Evolutionary conservation across 2,888 invertebrate species (phyloP).

Genomic region (Scelioninae gen. 1): DNA sequence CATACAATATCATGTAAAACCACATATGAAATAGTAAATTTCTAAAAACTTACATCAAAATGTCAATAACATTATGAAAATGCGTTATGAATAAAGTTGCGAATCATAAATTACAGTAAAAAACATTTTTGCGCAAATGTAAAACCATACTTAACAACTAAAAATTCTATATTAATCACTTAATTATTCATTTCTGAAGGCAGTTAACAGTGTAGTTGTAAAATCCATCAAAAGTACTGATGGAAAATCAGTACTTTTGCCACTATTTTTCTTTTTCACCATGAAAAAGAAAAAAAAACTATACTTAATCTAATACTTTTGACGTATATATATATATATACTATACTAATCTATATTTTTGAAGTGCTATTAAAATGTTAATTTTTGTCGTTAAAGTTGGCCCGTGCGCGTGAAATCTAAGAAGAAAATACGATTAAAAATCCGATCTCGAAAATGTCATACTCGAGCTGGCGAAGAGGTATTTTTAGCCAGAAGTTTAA

Average conservation of each 20-base stretch:
- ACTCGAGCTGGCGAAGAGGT: neutral
- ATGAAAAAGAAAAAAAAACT: too few relatives aligned
- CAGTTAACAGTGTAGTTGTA: too few relatives aligned
- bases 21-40: conserved; percentile 17
- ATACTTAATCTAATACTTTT: neutral
- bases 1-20: conserved; percentile 4
- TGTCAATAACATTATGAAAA: too few relatives aligned
- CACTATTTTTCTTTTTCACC: too few relatives aligned
- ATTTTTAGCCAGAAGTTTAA: conserved; percentile 23
- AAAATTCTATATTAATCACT: too few relatives aligned
- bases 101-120: neutral
- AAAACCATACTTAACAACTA: too few relatives aligned
- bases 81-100: neutral
- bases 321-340: too few relatives aligned
- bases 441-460: conserved; percentile 24
- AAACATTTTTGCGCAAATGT: neutral
- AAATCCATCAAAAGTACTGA: too few relatives aligned
- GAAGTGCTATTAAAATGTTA: conserved; percentile 30
- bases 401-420: neutral
- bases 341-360: neutral
- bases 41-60: conserved; percentile 24
- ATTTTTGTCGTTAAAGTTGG: conserved; percentile 35
- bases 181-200: too few relatives aligned
- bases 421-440: conserved; percentile 40
- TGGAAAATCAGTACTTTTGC: too few relatives aligned